Conservation (phyloP, 2,797 vertebrate genomes). For the Paedocypris micromegethes region DNA sequence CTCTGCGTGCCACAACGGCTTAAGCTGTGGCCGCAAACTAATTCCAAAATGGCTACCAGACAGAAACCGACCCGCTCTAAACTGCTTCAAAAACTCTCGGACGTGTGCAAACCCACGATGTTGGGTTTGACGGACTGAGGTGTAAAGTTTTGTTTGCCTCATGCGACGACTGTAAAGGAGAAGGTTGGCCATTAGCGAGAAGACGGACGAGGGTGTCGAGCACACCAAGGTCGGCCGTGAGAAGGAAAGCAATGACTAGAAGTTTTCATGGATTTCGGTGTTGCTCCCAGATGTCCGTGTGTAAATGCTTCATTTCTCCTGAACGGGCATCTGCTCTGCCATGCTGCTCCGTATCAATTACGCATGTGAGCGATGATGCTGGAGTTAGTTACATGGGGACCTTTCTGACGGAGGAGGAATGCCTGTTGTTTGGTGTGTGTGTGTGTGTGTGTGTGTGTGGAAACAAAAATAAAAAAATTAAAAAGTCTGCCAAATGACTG, state of each 20-base stretch:
- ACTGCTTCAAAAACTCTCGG: background rate
- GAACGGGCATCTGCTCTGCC: conserved; percentile 21
- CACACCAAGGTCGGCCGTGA: too few relatives aligned
- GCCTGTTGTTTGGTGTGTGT: conserved; percentile 1
- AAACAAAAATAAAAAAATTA: too few relatives aligned
- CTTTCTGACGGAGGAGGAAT: background rate
- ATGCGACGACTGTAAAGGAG: background rate
- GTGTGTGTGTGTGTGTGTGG: background rate
- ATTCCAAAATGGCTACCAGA: conserved; percentile 38
- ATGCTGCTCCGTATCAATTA: conserved; percentile 16
- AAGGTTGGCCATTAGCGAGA: conserved; percentile 18
- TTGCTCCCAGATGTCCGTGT: conserved; percentile 6
- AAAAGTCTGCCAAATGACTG: too few relatives aligned
- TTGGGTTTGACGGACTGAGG: background rate
- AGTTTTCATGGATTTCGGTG: conserved; percentile 16
- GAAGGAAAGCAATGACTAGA: conserved; percentile 12
- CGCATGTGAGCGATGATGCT: conserved; percentile 9
- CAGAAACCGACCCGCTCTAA: conserved; percentile 11
- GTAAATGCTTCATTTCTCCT: conserved; percentile 18
- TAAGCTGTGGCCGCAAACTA: conserved; percentile 30
- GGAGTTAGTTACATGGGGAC: conserved; percentile 13
- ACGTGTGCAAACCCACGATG: background rate
- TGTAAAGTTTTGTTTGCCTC: conserved; percentile 11
- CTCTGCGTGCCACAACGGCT: conserved; percentile 2
- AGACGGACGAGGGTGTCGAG: conserved; percentile 4